Evolutionary conservation across 1,140 invertebrate species (phyloP).

Genomic region (Oscheius sp.): DNA sequence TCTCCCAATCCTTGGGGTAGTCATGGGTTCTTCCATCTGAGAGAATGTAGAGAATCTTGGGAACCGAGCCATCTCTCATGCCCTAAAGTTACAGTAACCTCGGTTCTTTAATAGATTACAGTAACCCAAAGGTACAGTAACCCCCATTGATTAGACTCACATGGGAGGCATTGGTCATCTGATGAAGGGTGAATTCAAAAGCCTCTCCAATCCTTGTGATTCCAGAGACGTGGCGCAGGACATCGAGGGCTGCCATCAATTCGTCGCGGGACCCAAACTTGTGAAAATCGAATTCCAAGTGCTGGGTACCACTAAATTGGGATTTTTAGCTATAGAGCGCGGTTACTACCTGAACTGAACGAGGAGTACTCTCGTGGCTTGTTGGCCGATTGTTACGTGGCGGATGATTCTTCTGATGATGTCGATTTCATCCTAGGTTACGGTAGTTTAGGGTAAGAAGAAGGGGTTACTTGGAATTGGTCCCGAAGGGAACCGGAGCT

Average conservation of each 20-base stretch:
- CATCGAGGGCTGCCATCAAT: constrained; percentile 49
- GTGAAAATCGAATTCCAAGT: constrained; percentile 59
- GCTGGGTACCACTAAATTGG: constrained; percentile 55
- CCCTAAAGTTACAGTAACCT: constrained; percentile 54
- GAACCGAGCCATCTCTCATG: constrained; percentile 49
- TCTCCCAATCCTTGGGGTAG: constrained; percentile 55
- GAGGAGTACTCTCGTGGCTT: constrained; percentile 55
- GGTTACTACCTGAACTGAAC: constrained; percentile 54
- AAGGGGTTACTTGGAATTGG: constrained; percentile 48
- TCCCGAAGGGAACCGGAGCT: constrained; percentile 57
- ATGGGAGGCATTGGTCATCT: constrained; percentile 39
- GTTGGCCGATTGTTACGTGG: constrained; percentile 58
- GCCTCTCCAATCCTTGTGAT: constrained; percentile 57
- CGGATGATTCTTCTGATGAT: constrained; percentile 55
- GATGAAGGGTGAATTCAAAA: constrained; percentile 54
- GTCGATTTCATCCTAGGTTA: constrained; percentile 51
- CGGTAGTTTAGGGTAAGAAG: neutral
- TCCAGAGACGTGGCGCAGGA: constrained; percentile 57
- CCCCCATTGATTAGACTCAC: too few species aligned
- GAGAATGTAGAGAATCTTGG: constrained; percentile 55
- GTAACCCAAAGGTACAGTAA: too few species aligned
- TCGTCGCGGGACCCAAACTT: constrained; percentile 51
- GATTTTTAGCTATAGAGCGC: neutral
- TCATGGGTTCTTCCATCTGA: constrained; percentile 59
- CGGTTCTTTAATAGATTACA: too few species aligned